These are phyloP conservation scores for Bombus confusus DNA, from an alignment of 1,140 invertebrate genomes.

Conservation along the genomic window DNA sequence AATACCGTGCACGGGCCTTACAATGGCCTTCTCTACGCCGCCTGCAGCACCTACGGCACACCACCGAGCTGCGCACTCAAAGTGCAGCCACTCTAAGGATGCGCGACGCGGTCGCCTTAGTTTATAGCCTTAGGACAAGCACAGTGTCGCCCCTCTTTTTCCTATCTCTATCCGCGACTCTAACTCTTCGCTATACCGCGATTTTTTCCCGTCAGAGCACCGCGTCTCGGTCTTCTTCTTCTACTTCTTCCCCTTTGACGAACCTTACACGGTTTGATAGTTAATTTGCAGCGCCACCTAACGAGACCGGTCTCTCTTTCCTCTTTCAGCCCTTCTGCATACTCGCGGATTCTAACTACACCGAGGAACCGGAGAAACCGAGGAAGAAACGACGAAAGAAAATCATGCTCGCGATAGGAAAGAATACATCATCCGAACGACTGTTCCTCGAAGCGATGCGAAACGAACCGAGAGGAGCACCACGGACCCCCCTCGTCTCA, in stretches of 20 bases:
- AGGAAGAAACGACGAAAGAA: background rate
- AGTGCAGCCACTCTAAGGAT: slow-evolving; percentile 69
- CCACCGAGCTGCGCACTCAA: slow-evolving; percentile 53
- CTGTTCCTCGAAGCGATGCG: slow-evolving; percentile 7
- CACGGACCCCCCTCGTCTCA: background rate
- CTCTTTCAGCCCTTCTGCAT: too few species aligned
- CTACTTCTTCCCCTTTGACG: background rate
- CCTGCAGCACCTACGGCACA: slow-evolving; percentile 60
- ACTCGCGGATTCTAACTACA: background rate
- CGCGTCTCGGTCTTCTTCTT: background rate
- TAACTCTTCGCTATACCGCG: background rate
- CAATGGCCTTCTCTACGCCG: slow-evolving; percentile 77
- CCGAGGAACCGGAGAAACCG: background rate
- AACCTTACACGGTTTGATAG: slow-evolving; percentile 21
- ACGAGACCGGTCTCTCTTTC: background rate
- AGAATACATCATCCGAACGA: background rate
- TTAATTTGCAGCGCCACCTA: slow-evolving; percentile 10
- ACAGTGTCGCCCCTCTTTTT: slow-evolving; percentile 22
- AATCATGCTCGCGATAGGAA: background rate
- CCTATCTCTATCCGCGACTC: slow-evolving; percentile 18
- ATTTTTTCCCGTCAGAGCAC: background rate
- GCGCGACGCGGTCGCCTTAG: slow-evolving; percentile 59
- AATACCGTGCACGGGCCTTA: slow-evolving; percentile 74
- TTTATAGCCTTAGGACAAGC: slow-evolving; percentile 69
- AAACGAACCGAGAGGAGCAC: background rate